Evolutionary conservation across 2,888 invertebrate species (phyloP).

Genomic region (Acrobasis suavella): DNA sequence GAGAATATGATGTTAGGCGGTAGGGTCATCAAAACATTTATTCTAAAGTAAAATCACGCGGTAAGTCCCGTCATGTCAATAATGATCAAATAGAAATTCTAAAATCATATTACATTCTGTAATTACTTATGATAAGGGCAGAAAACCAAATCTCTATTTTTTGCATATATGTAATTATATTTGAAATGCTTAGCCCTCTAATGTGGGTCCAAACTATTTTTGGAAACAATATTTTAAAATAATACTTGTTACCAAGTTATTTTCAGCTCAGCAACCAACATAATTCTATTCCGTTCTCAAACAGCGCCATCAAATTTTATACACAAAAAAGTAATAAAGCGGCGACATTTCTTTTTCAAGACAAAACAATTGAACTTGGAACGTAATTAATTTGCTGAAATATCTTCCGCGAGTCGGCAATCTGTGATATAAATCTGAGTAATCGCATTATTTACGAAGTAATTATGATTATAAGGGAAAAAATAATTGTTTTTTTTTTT

Average conservation of each 20-base stretch:
- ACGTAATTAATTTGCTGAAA: slow-evolving; percentile 18
- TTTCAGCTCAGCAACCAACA: not conserved
- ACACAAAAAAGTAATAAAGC: slow-evolving; percentile 19
- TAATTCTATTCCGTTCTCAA: slow-evolving; percentile 5
- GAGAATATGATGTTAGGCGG: no score
- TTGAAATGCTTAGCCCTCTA: no score
- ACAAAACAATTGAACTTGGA: slow-evolving; percentile 19
- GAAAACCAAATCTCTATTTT: no score
- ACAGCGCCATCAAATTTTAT: slow-evolving; percentile 1
- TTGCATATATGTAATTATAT: no score
- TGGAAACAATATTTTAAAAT: no score
- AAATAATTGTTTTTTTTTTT: slow-evolving; percentile 23
- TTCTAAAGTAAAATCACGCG: no score
- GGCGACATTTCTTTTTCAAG: slow-evolving; percentile 16
- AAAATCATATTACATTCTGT: no score
- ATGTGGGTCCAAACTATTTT: no score
- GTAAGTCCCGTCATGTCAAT: no score
- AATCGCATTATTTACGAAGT: slow-evolving; percentile 19
- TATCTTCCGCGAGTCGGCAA: slow-evolving; percentile 17
- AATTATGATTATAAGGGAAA: slow-evolving; percentile 20
- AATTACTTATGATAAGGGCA: no score
- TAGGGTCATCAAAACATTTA: no score
- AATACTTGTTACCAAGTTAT: not conserved
- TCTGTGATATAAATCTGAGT: slow-evolving; percentile 19
- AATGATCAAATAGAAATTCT: no score